Conservation (phyloP, 2,888 invertebrate genomes). For the Cheilosia urbana region DNA sequence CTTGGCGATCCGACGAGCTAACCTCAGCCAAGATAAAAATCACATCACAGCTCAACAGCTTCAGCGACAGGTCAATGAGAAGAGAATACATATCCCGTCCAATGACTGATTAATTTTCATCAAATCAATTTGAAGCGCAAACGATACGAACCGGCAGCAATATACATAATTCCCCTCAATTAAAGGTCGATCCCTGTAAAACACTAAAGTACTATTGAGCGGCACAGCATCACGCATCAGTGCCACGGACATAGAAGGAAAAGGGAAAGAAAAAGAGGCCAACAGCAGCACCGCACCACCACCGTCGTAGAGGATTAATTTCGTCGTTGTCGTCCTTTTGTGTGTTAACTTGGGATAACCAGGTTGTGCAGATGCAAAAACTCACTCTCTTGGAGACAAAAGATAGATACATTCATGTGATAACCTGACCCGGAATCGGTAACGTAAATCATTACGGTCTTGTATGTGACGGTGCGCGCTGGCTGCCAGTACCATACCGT, state of each 20-base stretch:
- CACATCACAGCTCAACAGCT: no score
- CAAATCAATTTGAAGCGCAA: constrained; percentile 23
- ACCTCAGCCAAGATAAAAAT: no score
- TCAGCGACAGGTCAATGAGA: background rate
- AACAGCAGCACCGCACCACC: background rate
- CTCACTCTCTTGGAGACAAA: constrained; percentile 41
- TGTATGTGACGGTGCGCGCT: background rate
- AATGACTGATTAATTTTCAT: constrained; percentile 25
- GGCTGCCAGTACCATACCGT: background rate
- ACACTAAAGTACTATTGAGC: background rate
- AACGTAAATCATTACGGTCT: constrained; percentile 54
- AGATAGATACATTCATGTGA: constrained; percentile 53
- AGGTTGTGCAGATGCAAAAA: constrained; percentile 52
- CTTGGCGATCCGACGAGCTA: no score
- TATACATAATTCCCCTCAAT: background rate
- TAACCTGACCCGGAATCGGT: constrained; percentile 63
- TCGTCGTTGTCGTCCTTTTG: constrained; percentile 53
- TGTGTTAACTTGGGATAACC: constrained; percentile 18
- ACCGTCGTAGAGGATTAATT: constrained; percentile 48
- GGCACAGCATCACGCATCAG: background rate
- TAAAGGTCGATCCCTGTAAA: background rate
- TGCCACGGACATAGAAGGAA: background rate
- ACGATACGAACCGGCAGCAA: background rate
- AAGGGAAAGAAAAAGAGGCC: background rate
- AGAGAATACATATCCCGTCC: background rate